Base-by-base conservation (phyloP, 2,888 invertebrate genomes). In the Mesoligia furuncula region DNA sequence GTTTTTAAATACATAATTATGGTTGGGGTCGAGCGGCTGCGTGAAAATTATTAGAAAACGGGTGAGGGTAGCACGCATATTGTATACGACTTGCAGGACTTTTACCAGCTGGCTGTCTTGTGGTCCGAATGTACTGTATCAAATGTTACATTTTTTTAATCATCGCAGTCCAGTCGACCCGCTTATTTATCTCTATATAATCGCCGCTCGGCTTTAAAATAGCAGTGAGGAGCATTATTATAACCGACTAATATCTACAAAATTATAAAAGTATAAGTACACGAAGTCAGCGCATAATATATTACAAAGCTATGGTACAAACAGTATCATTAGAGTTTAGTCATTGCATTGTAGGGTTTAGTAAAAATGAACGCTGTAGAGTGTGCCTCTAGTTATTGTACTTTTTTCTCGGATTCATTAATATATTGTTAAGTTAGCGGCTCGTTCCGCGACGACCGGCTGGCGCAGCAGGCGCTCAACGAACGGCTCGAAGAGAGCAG, bases 241-340 rank as follows among this genome's bases (percentile, higher is more conserved):
- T 66, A 85, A 79, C 69, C 27, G 62, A 79, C 67, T 74, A 59
- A 75, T 84, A 84, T 84, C 83, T 88, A 86, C 83, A 80, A 76
- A 76, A 83, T 70, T 73, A 79, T 68, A 75, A 79, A 86, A 85
- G 45, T 66, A 86, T 87, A 88, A 89, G 81, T 84, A 88, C 86
- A 87, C 76, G 64, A 80, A 79, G 83, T 84, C 84, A 76, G 78
- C 75, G 74, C 79, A 70, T 77, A 66, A 75, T 80, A 84, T 84
- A 71, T 83, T 85, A 89, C 84, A 89, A 80, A 85, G 86, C 81
- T 84, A 80, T 74, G 69, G 66, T 86, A 79, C 81, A 84, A 80
- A 70, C 66, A 71, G 80, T 71, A 66, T 69, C n/a, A 70, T 61
- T 64, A 48, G 31, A 65, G 64, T 66, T 61, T 61, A 85, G 71